Percentiles rank a stretch among this genome's conserved stretches.
phyloP scores from a whole-genome alignment of 2,797 vertebrate species.

The Antrozous pallidus region DNA sequence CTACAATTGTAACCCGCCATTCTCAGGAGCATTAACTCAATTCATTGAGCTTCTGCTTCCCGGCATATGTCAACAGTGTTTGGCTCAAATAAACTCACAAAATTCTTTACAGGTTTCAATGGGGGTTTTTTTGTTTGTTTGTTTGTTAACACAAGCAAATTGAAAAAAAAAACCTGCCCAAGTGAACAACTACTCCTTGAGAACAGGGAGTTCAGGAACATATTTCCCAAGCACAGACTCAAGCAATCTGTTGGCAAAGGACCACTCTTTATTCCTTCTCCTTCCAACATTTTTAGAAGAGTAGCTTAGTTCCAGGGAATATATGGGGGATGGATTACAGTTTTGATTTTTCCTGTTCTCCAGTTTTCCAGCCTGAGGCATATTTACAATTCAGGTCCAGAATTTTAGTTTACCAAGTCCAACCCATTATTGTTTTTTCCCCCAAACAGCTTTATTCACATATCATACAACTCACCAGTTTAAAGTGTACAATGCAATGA shows the following conservation, averaged over 20 bases:
- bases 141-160: too few species aligned
- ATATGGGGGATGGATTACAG: background rate
- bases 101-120: too few species aligned
- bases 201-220: background rate
- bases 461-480: background rate
- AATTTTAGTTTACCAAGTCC: background rate
- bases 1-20: too few species aligned
- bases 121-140: too few species aligned
- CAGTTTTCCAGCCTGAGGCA: constrained; percentile 7
- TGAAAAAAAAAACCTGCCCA: background rate
- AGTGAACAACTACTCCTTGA: background rate
- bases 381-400: background rate
- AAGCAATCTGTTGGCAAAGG: background rate
- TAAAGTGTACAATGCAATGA: background rate
- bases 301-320: background rate
- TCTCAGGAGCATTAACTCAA: too few species aligned
- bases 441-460: background rate
- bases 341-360: background rate
- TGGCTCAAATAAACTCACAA: too few species aligned
- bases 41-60: too few species aligned
- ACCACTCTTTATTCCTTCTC: background rate
- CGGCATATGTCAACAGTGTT: too few species aligned
- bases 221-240: background rate
- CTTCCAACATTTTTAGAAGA: background rate
- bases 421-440: background rate